Evolutionary conservation across 2,888 invertebrate species (phyloP), one percentile per base, ranked within the genome.

Genomic region (Nudaria mundana): DNA sequence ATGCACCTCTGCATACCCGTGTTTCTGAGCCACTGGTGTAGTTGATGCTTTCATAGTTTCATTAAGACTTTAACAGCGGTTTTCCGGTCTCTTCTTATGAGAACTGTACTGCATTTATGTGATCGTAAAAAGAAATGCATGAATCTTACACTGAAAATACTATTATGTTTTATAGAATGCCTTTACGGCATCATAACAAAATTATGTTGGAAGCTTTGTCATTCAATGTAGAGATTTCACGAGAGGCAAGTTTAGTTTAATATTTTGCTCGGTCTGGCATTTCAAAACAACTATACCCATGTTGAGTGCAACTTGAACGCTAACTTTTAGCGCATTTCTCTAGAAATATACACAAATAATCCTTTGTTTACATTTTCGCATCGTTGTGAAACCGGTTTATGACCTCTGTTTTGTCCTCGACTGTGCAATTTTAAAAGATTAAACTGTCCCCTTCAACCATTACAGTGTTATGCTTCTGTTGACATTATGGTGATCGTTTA

Each of bases 341-440:
- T 49, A 48, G 37, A 38, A 52, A 55, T 47, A 57, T 49, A 44
- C 43, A 50, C 49, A 57, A 61, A 49, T 48, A 60, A 56, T 51
- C 52, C 58, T 56, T 50, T 71, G 69, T 74, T 76, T 75, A 74
- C 69, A 61, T 72, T 71, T 67, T 68, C 66, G 66, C 72, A 70
- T 56, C 60, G 62, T n/a, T n/a, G 62, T 67, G 66, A 68, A 76
- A 73, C 64, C 58, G 67, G 72, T 80, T 81, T 81, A 81, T 79
- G 76, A 71, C 72, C 64, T 71, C 62, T 70, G 68, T 68, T 74
- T 76, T 74, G 79, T 80, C 72, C 63, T 65, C 64, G 62, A 40
- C 59, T 52, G 56, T 62, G 60, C 63, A 70, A 55, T 62, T 56
- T 58, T 59, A 63, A 67, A 56, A 58, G 54, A 64, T 64, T 69